Base-by-base conservation (phyloP, 2,797 vertebrate genomes). In the Emydoidea blandingii region DNA sequence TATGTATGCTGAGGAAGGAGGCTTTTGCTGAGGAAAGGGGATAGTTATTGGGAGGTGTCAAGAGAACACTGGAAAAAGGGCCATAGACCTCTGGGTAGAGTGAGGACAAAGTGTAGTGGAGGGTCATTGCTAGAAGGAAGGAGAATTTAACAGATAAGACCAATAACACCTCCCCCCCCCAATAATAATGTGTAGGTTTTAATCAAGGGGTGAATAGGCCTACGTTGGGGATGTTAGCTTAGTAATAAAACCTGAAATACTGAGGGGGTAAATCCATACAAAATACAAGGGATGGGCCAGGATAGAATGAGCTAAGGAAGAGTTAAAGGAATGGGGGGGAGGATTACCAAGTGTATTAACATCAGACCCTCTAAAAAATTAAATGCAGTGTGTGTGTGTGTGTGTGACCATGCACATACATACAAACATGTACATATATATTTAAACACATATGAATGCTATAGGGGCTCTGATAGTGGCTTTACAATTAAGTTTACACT, bases 361-460 rank as follows among this genome's bases (percentile, higher is more conserved):
- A 76, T 76, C 12, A 47, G 25, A 76, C 11, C 44, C 21, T 15
- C 72, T 47, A 44, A 47, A 44, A 74, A 29, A 15, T 76, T 76
- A 25, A 76, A 44, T 8, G 25, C 10, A 47, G 47, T 37, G 37
- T 25, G 6, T 74, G 37, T 25, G 12, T 19, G 53, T 21, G 37
- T 44, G 37, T 11, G 6, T 27, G 21, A 6, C 4, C 7, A 2
- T 19, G 3, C n/a, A 10, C 12, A 8, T 62, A 37, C 37, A 91
- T 90, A 83, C 62, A 87, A 11, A 29, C 23, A 52, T 4, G 29
- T 5, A 53, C 3, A 5, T 1, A 2, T 4, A 3, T 1, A 23
- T 1, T 2, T 6, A 2, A 4, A 4, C 0, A 0, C 4, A 16
- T 18, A 59, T 15, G 6, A 27, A 44, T 8, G 6, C 44, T 47